These are phyloP conservation scores for Scolanthus callimorphus DNA, from an alignment of 92 coral and sea anemone genomes.

Conservation along the genomic window DNA sequence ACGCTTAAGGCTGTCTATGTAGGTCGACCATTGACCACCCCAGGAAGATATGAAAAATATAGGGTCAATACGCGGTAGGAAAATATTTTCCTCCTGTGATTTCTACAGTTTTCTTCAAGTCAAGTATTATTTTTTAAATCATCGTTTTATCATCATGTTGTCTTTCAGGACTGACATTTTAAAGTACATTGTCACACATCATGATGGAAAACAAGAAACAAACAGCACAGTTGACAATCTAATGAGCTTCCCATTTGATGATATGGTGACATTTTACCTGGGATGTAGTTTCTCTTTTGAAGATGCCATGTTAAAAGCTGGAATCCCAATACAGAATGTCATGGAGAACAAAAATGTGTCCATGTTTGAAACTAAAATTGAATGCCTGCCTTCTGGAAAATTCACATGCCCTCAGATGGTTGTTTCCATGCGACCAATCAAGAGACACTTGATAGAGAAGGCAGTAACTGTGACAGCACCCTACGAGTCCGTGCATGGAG, in stretches of 20 bases:
- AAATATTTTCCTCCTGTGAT: no score
- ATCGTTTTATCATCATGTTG: no score
- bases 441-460: slow-evolving; percentile 50
- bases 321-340: slow-evolving; percentile 46
- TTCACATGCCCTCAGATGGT: slow-evolving; percentile 66
- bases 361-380: slow-evolving; percentile 71
- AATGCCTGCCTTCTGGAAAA: slow-evolving; percentile 61
- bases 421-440: slow-evolving; percentile 88
- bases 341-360: slow-evolving; percentile 52
- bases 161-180: slow-evolving; percentile 57
- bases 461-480: slow-evolving; percentile 70
- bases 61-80: no score
- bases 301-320: slow-evolving; percentile 62
- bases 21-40: no score
- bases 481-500: slow-evolving; percentile 85
- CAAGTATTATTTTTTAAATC: no score
- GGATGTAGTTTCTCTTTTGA: slow-evolving; percentile 97
- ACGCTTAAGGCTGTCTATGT: no score
- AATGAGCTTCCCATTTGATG: slow-evolving; percentile 49
- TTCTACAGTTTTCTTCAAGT: no score
- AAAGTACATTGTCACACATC: slow-evolving; percentile 32
- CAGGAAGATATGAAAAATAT: no score
- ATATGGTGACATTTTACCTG: slow-evolving; percentile 80
- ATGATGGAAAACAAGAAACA: slow-evolving; percentile 34
- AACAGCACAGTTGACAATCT: slow-evolving; percentile 28